A percentile compares a stretch with the other conserved stretches of the same genome.
Conservation (phyloP, 1,140 invertebrate genomes). For the Caenorhabditis briggsae region DNA sequence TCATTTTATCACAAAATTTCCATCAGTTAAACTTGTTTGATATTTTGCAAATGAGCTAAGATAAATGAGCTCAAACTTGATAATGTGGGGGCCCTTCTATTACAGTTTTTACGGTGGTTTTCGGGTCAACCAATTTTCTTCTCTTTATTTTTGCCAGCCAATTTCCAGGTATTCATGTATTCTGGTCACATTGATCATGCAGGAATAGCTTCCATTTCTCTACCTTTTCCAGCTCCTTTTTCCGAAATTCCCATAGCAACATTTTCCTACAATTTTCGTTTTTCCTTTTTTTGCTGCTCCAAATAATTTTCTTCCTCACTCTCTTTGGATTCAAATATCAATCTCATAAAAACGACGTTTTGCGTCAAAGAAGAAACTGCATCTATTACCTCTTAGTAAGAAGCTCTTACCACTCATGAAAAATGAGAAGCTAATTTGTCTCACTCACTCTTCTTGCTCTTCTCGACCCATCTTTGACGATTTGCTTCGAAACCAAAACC, state of each 20-base stretch:
- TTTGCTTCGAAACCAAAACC: conserved; percentile 5
- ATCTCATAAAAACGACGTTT: neutral
- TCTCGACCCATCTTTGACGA: neutral
- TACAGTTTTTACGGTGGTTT: too few relatives aligned
- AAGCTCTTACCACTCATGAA: neutral
- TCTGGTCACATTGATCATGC: neutral
- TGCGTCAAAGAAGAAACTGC: neutral
- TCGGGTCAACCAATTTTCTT: too few relatives aligned
- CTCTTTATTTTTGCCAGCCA: too few relatives aligned
- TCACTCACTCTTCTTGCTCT: neutral
- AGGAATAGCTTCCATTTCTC: neutral
- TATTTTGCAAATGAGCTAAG: too few relatives aligned
- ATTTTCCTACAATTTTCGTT: neutral
- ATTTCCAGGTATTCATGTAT: too few relatives aligned
- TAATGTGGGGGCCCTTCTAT: too few relatives aligned
- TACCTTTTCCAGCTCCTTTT: neutral
- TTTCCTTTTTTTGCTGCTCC: neutral
- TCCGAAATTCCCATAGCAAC: neutral
- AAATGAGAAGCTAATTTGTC: conserved; percentile 15
- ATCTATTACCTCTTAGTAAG: neutral
- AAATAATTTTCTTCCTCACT: neutral
- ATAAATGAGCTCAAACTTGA: too few relatives aligned
- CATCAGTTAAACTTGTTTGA: too few relatives aligned
- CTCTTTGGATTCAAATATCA: neutral
- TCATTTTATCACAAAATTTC: too few relatives aligned